Base-by-base conservation (phyloP, 53 echinoderm and acorn worm species). In the Actinopyga echinites region DNA sequence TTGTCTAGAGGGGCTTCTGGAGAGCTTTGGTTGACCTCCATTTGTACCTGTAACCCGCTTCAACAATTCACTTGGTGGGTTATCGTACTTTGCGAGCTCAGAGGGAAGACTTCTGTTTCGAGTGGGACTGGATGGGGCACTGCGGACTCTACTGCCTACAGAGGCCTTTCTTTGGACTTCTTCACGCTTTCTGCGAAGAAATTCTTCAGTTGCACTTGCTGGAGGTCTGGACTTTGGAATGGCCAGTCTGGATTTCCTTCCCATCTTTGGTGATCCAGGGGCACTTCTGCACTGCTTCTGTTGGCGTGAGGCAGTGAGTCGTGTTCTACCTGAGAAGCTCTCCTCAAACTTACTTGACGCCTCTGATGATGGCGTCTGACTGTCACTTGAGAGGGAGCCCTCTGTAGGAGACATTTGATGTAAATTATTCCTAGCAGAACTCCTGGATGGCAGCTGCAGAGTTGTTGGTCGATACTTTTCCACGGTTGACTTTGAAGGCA, bases 51-150 rank as follows among this genome's bases (percentile, higher is more conserved):
- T 42, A 8, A 80, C 62, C 20, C 81, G 58, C 62, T 80, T 80
- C 11, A 80, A 30, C 17, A 80, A 26, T 44, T 80, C 81, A 42
- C 44, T 62, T n/a, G 60, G 81, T 62, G 60, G 81, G 63, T 80
- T 62, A 29, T 59, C 63, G 22, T 61, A 80, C 34, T 32, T 59
- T 20, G 81, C 60, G 7, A 80, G 81, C 52, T 83, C 53, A 2
- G 55, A 56, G 24, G 83, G 57, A 26, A 69, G 75, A 44, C 82
- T 83, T 60, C 65, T 69, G 45, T 54, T 68, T 49, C 95, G 79
- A 19, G 92, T 95, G 13, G 95, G 95, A 82, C 95, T 95, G 21
- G 95, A 89, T 26, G 95, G 95, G 5, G 95, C 95, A 64, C 95
- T 95, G 26, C 79, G 87, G 32, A 83, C 45, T 10, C 59, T 44